phyloP scores from a whole-genome alignment of 1,140 invertebrate genomes.

The Saccostrea glomerata region DNA sequence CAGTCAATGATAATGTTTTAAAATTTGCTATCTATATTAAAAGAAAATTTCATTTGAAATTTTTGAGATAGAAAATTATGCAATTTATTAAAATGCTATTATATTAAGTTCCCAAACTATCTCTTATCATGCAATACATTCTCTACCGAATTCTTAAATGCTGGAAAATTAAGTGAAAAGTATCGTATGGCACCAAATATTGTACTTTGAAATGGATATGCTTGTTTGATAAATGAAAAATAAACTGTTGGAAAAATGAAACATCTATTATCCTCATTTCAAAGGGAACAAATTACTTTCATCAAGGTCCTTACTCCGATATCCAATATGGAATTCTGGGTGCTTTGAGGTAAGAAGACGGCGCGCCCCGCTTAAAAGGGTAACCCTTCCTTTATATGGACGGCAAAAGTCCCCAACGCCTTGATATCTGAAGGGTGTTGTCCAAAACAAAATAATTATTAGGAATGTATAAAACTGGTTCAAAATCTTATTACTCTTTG shows the following conservation, averaged over 20 bases:
- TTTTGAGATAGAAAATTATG: neutral
- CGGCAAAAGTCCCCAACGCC: neutral
- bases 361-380: neutral
- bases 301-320: constrained; percentile 11
- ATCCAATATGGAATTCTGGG: neutral
- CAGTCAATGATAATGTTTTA: neutral
- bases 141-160: constrained; percentile 3
- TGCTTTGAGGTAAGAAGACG: neutral
- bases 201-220: constrained; percentile 32
- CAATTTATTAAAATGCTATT: constrained; percentile 8
- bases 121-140: neutral
- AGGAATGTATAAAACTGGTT: too few relatives aligned
- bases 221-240: constrained; percentile 29
- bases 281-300: constrained; percentile 28
- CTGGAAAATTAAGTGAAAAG: constrained; percentile 15
- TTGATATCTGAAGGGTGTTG: constrained; percentile 15
- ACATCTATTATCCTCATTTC: constrained; percentile 24
- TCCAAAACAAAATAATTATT: neutral
- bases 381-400: neutral
- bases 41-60: neutral
- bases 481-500: too few relatives aligned
- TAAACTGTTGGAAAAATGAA: constrained; percentile 33
- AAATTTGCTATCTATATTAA: constrained; percentile 21
- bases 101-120: neutral
- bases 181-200: constrained; percentile 9